A percentile compares a stretch with the other conserved stretches of the same genome.
Conservation (phyloP, 2,113 vertebrate species). For the Crypturellus undulatus region DNA sequence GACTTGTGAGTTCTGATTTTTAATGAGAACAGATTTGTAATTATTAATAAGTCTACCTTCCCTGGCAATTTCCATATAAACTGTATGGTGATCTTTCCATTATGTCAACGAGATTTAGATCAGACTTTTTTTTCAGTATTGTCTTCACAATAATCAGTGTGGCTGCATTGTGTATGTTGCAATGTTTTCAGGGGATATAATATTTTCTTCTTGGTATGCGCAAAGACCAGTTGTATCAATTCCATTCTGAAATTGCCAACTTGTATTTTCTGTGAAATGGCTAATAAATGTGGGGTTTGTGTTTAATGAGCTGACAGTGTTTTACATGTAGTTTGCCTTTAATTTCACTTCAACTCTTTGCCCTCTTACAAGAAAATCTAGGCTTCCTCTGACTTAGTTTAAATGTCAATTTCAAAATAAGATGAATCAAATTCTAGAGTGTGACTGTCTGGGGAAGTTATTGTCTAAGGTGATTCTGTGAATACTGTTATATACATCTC, state of each 20-base stretch:
- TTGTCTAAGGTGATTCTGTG: not conserved
- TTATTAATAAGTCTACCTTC: not conserved
- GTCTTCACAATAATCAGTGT: not conserved
- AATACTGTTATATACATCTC: not conserved
- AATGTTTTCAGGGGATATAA: not conserved
- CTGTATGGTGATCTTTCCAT: not conserved
- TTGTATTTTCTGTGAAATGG: not conserved
- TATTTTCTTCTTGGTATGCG: not conserved
- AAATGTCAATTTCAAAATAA: not conserved
- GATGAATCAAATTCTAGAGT: not conserved
- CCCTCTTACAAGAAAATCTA: not conserved
- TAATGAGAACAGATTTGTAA: not conserved
- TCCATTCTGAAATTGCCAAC: not conserved
- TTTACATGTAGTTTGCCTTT: not conserved
- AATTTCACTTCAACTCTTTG: not conserved
- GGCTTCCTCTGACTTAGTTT: not conserved
- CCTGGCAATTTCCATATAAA: not conserved
- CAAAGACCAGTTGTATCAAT: not conserved
- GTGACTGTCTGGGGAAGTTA: not conserved
- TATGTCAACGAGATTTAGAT: not conserved
- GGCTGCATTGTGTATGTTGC: not conserved
- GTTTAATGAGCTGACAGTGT: not conserved
- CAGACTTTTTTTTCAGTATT: not conserved
- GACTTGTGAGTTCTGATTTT: not conserved
- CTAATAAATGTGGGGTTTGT: not conserved